Evolutionary conservation across 2,113 vertebrate genomes (phyloP).

Genomic region (Perccottus glenii): DNA sequence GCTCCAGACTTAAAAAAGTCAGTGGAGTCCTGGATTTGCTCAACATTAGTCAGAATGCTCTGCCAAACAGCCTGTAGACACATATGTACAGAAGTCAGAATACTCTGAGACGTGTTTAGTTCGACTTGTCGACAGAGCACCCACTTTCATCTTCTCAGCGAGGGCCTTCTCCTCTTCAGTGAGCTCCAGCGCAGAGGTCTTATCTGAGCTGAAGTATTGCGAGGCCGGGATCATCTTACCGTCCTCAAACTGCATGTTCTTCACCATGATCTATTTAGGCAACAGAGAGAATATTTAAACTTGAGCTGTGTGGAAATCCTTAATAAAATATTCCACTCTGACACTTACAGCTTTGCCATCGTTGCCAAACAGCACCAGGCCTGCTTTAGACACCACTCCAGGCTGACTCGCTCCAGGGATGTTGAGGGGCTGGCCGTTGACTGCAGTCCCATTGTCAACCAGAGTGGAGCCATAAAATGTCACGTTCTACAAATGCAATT

Average conservation of each 20-base stretch:
- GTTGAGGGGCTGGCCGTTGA: conserved; percentile 76
- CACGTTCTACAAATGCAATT: conserved; percentile 75
- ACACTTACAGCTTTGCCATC: conserved; percentile 79
- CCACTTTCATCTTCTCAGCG: conserved; percentile 81
- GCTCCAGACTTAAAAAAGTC: conserved; percentile 91
- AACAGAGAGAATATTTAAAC: neutral
- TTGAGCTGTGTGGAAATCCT: neutral
- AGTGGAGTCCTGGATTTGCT: conserved; percentile 81
- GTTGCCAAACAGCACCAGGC: conserved; percentile 85
- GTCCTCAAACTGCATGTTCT: conserved; percentile 86
- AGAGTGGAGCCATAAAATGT: conserved; percentile 85
- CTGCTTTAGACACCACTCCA: conserved; percentile 78
- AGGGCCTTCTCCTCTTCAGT: conserved; percentile 80
- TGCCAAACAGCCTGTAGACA: conserved; percentile 81
- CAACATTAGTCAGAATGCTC: conserved; percentile 82
- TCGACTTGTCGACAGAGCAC: neutral
- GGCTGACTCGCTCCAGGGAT: conserved; percentile 80
- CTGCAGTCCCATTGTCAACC: conserved; percentile 53
- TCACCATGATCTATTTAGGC: conserved; percentile 81
- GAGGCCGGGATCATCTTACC: conserved; percentile 87
- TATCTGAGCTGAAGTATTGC: conserved; percentile 77
- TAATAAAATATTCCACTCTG: neutral
- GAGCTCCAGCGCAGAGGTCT: conserved; percentile 79
- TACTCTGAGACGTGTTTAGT: neutral
- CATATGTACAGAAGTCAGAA: neutral